phyloP scores from a whole-genome alignment of 2,888 invertebrate genomes.

The Pammene fasciana region DNA sequence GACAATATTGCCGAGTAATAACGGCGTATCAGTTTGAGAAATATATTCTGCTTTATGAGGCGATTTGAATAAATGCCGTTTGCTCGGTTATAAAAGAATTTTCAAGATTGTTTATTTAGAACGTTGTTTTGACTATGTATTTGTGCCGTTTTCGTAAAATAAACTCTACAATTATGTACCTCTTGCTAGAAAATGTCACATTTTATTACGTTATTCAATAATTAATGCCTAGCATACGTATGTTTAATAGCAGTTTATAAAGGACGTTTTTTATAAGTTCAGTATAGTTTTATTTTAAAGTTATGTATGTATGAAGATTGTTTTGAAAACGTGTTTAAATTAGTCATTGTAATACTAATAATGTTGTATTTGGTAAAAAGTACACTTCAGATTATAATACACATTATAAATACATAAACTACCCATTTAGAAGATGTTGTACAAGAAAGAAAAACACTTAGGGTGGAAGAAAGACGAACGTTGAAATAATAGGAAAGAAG shows the following conservation, averaged over 20 bases:
- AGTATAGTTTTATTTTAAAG: neutral
- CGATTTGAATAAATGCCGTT: slow-evolving; percentile 22
- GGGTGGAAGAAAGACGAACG: slow-evolving; percentile 62
- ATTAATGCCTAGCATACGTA: no score
- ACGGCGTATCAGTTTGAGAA: slow-evolving; percentile 43
- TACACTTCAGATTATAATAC: slow-evolving; percentile 36
- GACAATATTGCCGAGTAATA: slow-evolving; percentile 60
- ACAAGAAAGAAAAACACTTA: slow-evolving; percentile 64
- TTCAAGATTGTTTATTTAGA: neutral
- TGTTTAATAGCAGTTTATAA: no score
- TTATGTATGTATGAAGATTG: no score
- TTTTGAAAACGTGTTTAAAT: no score
- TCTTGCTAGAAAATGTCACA: no score
- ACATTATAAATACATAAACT: slow-evolving; percentile 44
- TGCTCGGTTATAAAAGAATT: neutral
- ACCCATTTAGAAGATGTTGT: slow-evolving; percentile 59
- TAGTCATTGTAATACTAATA: no score
- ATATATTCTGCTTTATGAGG: slow-evolving; percentile 29
- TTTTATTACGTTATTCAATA: no score
- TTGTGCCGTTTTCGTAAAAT: no score
- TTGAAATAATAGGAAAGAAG: slow-evolving; percentile 79
- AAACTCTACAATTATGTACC: no score
- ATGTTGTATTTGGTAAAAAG: neutral
- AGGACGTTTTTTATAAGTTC: no score
- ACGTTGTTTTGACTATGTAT: neutral